These are phyloP conservation scores for Megaleporinus macrocephalus DNA, from an alignment of 2,113 vertebrate species.

Conservation along the genomic window DNA sequence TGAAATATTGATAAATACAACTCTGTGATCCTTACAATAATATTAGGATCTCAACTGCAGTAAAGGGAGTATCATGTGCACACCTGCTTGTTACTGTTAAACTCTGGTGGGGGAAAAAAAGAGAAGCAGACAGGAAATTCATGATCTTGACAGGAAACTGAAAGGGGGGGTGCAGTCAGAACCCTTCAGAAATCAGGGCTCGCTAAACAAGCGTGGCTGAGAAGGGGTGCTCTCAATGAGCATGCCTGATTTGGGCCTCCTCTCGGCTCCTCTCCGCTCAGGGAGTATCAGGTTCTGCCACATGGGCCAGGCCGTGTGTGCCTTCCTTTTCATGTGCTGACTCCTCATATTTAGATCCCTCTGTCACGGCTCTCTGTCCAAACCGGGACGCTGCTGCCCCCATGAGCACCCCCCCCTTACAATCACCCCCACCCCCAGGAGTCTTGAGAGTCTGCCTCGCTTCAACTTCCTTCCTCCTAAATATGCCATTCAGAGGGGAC, in stretches of 20 bases:
- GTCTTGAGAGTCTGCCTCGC: background rate
- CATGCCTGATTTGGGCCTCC: slow-evolving; percentile 39
- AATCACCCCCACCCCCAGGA: background rate
- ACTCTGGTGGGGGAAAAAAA: slow-evolving; percentile 18
- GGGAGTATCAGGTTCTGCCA: slow-evolving; percentile 50
- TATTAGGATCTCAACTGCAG: slow-evolving; percentile 30
- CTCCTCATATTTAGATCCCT: slow-evolving; percentile 44
- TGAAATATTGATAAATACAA: slow-evolving; percentile 1
- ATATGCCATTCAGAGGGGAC: slow-evolving; percentile 14
- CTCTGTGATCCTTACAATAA: slow-evolving; percentile 33
- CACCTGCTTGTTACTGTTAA: slow-evolving; percentile 41
- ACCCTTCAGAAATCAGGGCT: slow-evolving; percentile 42
- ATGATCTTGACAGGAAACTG: slow-evolving; percentile 43
- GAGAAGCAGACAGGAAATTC: slow-evolving; percentile 49
- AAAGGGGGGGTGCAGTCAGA: slow-evolving; percentile 42
- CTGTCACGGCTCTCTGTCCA: slow-evolving; percentile 32
- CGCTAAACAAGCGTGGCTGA: slow-evolving; percentile 39
- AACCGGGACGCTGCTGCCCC: background rate
- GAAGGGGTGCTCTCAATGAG: slow-evolving; percentile 31
- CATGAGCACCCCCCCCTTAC: background rate
- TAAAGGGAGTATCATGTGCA: slow-evolving; percentile 36
- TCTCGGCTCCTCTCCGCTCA: slow-evolving; percentile 10
- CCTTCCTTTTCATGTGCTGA: slow-evolving; percentile 50
- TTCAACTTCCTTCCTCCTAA: slow-evolving; percentile 34
- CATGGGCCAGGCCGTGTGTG: slow-evolving; percentile 27